Evolutionary conservation across 2,888 invertebrate genomes (phyloP), one percentile per base, ranked within the genome.

Genomic region (Digitonthophagus gazella): DNA sequence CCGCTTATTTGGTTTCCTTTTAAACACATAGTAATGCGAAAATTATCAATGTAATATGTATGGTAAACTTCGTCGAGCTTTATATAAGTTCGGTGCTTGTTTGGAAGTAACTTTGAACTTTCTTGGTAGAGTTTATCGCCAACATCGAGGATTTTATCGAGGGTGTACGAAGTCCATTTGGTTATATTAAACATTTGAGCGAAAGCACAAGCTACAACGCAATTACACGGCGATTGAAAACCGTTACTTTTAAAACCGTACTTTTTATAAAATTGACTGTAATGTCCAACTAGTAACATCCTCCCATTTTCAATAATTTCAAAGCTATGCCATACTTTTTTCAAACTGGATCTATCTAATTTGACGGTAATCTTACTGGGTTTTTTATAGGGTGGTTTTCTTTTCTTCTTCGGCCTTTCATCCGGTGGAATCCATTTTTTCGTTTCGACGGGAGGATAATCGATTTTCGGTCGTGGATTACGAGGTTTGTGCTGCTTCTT

Each of bases 131-230:
- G 85, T 58, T 80, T 78, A 73, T 87, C 85, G 0, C 88, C 88
- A 64, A 85, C 81, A 6, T 85, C 83, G 1, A 88, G 75, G 18
- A 87, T 81, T 71, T 83, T 83, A 74, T 90, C 88, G 0, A 90
- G 75, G 2, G 86, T 83, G 69, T 84, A 84, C 77, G 84, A 83
- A 0, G 85, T 85, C 90, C 90, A 90, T 66, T 84, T 83, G 67
- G 85, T 83, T 64, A 87, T 86, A 71, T 85, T 85, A 76, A 84
- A 85, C 70, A 87, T 83, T 74, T 85, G 84, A 0, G 87, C 85
- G 72, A 86, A 82, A 44, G 85, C 84, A 72, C 86, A 86, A 0
- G 87, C 86, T 80, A 87, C 85, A 0, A 87, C 84, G 69, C 86
- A 86, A 82, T 86, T 86, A 0, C 86, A 83, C 18, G 87, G 77